A percentile compares a stretch with the other conserved stretches of the same genome.
These are phyloP conservation scores for Brachyrhaphis roseni DNA, from an alignment of 2,797 vertebrate genomes.

Conservation along the genomic window DNA sequence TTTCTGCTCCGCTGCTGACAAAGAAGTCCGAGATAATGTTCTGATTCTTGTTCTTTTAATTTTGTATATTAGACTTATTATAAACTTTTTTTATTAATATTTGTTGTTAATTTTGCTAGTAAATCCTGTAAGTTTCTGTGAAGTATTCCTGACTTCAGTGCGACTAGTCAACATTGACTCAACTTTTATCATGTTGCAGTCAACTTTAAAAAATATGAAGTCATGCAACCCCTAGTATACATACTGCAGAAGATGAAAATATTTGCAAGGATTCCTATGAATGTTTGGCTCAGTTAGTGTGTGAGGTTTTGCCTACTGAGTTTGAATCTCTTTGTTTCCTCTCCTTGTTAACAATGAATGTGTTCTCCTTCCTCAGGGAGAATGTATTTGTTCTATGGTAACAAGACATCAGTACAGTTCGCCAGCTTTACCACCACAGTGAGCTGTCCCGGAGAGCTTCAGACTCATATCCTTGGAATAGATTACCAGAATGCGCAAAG, in stretches of 20 bases:
- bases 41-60: no score
- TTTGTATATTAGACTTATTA: no score
- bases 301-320: background rate
- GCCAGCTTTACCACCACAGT: slow-evolving; percentile 88
- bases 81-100: no score
- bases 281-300: background rate
- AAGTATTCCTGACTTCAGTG: no score
- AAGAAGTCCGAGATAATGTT: no score
- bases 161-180: no score
- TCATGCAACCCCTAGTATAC: no score
- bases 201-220: no score
- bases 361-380: slow-evolving; percentile 79
- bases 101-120: no score
- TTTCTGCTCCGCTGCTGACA: no score
- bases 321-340: background rate
- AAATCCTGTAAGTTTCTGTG: no score
- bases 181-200: no score
- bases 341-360: background rate
- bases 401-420: slow-evolving; percentile 94
- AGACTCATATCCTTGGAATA: slow-evolving; percentile 88
- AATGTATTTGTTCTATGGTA: slow-evolving; percentile 95
- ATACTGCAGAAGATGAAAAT: background rate
- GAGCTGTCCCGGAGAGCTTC: slow-evolving; percentile 88
- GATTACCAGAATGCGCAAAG: background rate
- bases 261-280: background rate